Conservation (phyloP, 2,113 vertebrate genomes). For the Paraplagusia blochii region DNA sequence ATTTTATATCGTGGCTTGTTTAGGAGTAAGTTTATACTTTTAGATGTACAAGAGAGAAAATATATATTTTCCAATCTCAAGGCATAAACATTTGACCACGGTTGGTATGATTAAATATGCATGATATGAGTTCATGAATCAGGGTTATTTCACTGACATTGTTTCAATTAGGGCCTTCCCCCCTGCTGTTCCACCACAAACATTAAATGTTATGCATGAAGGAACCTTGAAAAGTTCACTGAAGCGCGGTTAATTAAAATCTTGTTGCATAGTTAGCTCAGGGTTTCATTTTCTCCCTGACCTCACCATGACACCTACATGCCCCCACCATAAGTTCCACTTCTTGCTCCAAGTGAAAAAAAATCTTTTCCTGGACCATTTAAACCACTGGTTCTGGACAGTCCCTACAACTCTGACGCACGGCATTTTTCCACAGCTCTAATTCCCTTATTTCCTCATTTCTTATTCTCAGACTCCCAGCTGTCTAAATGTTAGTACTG, state of each 20-base stretch:
- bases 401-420: neutral
- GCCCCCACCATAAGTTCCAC: neutral
- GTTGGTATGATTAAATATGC: neutral
- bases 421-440: constrained; percentile 4
- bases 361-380: neutral
- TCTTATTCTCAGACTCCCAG: neutral
- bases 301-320: neutral
- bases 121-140: too few species aligned
- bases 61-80: too few species aligned
- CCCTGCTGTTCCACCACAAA: neutral
- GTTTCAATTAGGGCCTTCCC: constrained; percentile 16
- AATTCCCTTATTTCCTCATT: neutral
- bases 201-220: neutral
- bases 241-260: constrained; percentile 6
- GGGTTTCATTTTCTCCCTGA: neutral
- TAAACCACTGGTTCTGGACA: neutral
- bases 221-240: neutral
- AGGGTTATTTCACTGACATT: neutral
- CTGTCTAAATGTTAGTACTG: constrained; percentile 13
- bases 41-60: too few species aligned
- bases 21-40: too few species aligned
- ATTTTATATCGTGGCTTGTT: too few species aligned
- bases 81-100: neutral
- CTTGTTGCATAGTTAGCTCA: neutral
- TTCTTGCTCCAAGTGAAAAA: neutral